Conservation (phyloP, 1,140 invertebrate species). For the Danaus melanippus region DNA sequence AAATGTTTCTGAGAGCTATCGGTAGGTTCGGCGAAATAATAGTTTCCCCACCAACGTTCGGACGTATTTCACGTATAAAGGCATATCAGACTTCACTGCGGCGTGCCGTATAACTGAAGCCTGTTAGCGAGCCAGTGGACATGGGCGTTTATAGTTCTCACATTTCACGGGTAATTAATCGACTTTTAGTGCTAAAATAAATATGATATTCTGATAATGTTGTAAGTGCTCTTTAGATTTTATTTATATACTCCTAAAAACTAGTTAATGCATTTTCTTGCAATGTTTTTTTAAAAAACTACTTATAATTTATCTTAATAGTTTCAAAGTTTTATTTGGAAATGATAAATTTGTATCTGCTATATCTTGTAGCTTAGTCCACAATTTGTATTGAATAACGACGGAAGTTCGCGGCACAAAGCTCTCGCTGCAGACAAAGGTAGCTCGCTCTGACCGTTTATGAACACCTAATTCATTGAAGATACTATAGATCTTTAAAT, state of each 20-base stretch:
- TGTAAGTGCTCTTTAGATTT: no score
- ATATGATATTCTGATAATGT: no score
- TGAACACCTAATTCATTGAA: no score
- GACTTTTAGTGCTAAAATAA: no score
- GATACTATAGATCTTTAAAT: no score
- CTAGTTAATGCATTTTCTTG: no score
- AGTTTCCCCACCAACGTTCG: slow-evolving; percentile 17
- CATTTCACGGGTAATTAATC: no score
- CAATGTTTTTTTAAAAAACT: no score
- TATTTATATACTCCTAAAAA: no score
- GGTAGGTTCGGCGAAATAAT: slow-evolving; percentile 20
- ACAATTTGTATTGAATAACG: slow-evolving; percentile 19
- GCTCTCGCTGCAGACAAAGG: slow-evolving; percentile 19
- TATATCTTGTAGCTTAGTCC: slow-evolving; percentile 3
- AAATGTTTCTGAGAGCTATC: slow-evolving; percentile 11
- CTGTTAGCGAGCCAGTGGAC: no score
- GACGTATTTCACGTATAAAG: slow-evolving; percentile 26
- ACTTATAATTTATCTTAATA: background rate
- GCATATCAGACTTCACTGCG: slow-evolving; percentile 17
- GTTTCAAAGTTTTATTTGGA: background rate
- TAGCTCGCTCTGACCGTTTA: slow-evolving; percentile 8
- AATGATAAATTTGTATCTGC: background rate
- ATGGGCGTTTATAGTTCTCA: no score
- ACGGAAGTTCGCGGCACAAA: slow-evolving; percentile 23
- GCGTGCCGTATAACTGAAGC: background rate